A percentile compares a stretch with the other conserved stretches of the same genome.
Conservation (phyloP, 2,888 invertebrate genomes). For the Nomada hirtipes region DNA sequence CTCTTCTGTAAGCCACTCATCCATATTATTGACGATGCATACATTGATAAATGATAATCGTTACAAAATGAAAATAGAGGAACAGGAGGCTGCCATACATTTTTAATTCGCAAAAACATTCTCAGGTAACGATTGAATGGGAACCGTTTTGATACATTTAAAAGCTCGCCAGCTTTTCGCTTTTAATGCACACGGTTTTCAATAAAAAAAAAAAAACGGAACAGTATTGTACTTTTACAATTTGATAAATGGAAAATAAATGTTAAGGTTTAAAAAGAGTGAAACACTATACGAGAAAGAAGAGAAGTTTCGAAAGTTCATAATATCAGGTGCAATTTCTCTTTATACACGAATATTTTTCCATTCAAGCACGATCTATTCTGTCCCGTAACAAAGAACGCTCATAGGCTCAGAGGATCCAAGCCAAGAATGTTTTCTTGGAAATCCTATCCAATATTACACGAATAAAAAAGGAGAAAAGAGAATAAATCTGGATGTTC, state of each 20-base stretch:
- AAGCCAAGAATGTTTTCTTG: neutral
- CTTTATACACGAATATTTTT: neutral
- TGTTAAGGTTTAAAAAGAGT: neutral
- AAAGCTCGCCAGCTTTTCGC: neutral
- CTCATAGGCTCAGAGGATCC: neutral
- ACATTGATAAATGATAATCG: too few relatives aligned
- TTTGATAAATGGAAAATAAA: neutral
- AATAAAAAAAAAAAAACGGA: too few relatives aligned
- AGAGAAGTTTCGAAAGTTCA: conserved; percentile 7
- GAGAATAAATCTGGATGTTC: neutral
- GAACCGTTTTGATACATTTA: neutral
- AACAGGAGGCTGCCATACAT: neutral
- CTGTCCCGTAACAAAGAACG: too few relatives aligned
- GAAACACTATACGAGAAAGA: neutral
- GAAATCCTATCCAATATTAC: neutral
- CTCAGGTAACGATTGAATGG: neutral
- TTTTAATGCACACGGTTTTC: neutral
- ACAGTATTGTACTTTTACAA: neutral
- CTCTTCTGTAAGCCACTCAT: too few relatives aligned
- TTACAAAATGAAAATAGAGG: neutral
- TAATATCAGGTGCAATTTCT: neutral
- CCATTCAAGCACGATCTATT: neutral
- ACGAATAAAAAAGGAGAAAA: neutral
- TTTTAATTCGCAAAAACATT: neutral
- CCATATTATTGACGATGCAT: too few relatives aligned